Evolutionary conservation across 2,888 invertebrate species (phyloP).

Genomic region (Caenorhabditis virilis): DNA sequence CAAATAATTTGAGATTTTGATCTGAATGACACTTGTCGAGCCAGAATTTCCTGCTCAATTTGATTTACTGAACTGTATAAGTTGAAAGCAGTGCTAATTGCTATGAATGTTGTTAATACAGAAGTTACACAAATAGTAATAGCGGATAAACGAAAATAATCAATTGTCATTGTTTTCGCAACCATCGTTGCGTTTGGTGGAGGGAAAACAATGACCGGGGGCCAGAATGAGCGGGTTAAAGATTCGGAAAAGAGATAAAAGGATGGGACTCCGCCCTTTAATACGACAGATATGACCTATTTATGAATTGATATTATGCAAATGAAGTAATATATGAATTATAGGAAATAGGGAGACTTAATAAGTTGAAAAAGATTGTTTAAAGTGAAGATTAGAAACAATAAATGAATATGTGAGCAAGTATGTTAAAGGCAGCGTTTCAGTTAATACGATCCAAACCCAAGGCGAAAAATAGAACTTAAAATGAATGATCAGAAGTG

Average conservation of each 20-base stretch:
- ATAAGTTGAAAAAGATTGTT: too few species aligned
- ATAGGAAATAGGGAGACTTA: too few species aligned
- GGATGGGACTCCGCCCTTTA: too few species aligned
- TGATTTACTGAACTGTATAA: neutral
- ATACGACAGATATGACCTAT: neutral
- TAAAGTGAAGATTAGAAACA: too few species aligned
- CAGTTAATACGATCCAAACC: too few species aligned
- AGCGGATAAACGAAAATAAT: conserved; percentile 3
- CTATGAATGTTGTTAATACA: neutral
- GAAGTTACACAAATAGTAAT: conserved; percentile 1
- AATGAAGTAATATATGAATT: too few species aligned
- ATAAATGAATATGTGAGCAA: too few species aligned
- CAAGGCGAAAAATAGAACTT: too few species aligned
- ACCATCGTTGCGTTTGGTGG: too few species aligned
- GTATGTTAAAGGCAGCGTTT: too few species aligned
- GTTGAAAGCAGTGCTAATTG: neutral
- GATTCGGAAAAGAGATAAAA: neutral
- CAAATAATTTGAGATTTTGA: conserved; percentile 42
- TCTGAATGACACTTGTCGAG: conserved; percentile 25
- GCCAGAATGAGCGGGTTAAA: neutral
- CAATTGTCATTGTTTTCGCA: neutral
- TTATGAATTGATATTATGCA: neutral
- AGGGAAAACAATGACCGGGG: too few species aligned
- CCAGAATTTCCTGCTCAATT: conserved; percentile 23
- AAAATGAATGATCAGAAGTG: too few species aligned